These are phyloP conservation scores for Typhlomys cinereus DNA, from an alignment of 2,113 vertebrate species.

Conservation along the genomic window DNA sequence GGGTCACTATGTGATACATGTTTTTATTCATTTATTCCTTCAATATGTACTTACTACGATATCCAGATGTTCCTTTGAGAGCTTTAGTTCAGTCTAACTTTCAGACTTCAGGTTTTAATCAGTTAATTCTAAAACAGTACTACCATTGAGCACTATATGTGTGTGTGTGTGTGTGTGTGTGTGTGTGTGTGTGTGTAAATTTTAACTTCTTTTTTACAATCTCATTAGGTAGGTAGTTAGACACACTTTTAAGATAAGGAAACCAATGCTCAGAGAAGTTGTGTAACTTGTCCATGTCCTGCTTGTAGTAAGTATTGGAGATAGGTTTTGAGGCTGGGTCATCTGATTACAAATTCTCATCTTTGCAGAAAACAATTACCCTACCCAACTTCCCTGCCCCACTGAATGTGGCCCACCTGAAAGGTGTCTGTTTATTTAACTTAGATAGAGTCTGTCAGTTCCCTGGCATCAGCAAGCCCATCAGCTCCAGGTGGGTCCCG, in stretches of 20 bases:
- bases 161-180: too few species aligned
- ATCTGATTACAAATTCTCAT: neutral
- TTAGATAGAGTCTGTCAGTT: neutral
- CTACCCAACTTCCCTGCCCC: neutral
- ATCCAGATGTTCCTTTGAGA: neutral
- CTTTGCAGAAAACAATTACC: neutral
- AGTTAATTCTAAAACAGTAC: slow-evolving; percentile 40
- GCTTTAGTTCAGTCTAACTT: neutral
- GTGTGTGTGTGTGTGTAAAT: neutral
- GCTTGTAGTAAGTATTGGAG: neutral
- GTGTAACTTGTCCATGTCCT: neutral
- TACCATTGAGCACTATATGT: too few species aligned
- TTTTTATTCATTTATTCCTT: neutral
- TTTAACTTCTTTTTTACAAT: neutral
- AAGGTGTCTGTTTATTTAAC: neutral
- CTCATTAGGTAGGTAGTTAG: neutral
- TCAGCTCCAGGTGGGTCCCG: neutral
- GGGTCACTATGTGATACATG: neutral
- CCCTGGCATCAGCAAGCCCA: neutral
- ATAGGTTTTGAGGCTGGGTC: neutral
- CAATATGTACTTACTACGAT: neutral
- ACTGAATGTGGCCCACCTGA: neutral
- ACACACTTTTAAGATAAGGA: slow-evolving; percentile 3
- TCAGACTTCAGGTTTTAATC: slow-evolving; percentile 27
- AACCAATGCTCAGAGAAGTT: neutral